A percentile compares a stretch with the other conserved stretches of the same genome.
phyloP scores from a whole-genome alignment of 2,888 invertebrate genomes.

The Drosophila rubida region DNA sequence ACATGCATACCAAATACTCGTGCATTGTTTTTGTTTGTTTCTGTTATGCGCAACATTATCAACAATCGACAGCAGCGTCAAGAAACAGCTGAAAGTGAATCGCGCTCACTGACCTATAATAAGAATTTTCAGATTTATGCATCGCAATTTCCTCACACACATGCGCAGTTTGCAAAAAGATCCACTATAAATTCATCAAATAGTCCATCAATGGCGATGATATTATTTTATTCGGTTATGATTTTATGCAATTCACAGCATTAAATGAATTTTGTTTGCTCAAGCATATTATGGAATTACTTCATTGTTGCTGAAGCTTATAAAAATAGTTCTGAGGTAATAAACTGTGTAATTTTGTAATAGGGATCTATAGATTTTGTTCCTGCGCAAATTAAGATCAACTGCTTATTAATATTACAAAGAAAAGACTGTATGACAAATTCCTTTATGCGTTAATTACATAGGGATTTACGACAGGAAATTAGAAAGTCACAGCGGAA shows the following conservation, averaged over 20 bases:
- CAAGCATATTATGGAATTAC: too few relatives aligned
- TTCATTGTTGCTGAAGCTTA: too few relatives aligned
- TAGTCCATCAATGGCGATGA: too few relatives aligned
- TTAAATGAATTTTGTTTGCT: too few relatives aligned
- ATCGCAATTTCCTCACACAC: slow-evolving; percentile 16
- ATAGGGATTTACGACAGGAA: slow-evolving; percentile 1
- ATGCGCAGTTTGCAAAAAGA: background rate
- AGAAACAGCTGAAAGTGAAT: slow-evolving; percentile 67
- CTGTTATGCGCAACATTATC: slow-evolving; percentile 42
- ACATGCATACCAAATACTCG: slow-evolving; percentile 1
- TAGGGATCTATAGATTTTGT: too few relatives aligned
- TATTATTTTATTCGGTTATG: too few relatives aligned
- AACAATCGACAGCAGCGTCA: slow-evolving; percentile 29
- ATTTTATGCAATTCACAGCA: too few relatives aligned
- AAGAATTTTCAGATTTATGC: slow-evolving; percentile 62
- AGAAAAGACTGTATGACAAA: background rate
- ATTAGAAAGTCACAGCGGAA: background rate
- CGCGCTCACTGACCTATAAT: slow-evolving; percentile 77
- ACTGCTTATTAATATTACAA: too few relatives aligned
- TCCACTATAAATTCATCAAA: background rate
- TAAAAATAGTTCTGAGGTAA: too few relatives aligned
- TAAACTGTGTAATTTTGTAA: too few relatives aligned
- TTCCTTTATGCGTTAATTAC: background rate
- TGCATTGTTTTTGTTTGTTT: slow-evolving; percentile 38
- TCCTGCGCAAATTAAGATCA: too few relatives aligned